Evolutionary conservation across 2,113 vertebrate species (phyloP), one percentile per base, ranked within the genome.

Genomic region (Brachypteracias leptosomus): DNA sequence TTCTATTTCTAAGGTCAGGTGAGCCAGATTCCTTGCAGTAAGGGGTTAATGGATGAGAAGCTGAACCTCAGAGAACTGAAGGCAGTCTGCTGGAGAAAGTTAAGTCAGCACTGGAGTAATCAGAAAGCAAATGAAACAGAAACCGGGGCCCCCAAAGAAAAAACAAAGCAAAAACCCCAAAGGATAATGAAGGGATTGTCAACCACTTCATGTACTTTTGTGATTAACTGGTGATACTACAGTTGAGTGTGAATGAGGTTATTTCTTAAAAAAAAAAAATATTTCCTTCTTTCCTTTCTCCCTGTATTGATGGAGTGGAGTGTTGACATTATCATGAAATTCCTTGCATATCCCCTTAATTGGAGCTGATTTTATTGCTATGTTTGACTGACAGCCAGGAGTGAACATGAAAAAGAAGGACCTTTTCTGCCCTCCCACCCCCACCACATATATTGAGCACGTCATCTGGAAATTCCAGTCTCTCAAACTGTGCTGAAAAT

Each of bases 91-190:
- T 87, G 83, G 85, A 92, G 95, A 95, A 95, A 96, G 92, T 95
- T 93, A 94, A 88, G 79, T 79, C 92, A 93, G 93, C 90, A 58
- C 75, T 78, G 80, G 65, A 90, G 76, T 93, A 95, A 95, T 96
- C 90, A 94, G 80, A 93, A 96, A 88, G 90, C 82, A 95, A 96
- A 94, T 92, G 88, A 96, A 96, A 96, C 79, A 97, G 95, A 96
- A 96, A 85, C 88, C 93, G 94, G 93, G 79, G 57, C 72, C 85
- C 82, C 85, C 47, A 67, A 82, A 86, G 29, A 5, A 58, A 90
- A 85, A 95, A 95, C 55, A 92, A 95, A 96, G 58, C 51, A 71
- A 93, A 91, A 88, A 1, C 67, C 52, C 66, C 52, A 71, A 72
- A 83, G 75, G 72, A 88, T 94, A 96, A 94, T 67, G 90, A 93